Percentiles rank a stretch among this genome's conserved stretches.
Conservation (phyloP, 2,888 invertebrate genomes). For the Agrotis puta region DNA sequence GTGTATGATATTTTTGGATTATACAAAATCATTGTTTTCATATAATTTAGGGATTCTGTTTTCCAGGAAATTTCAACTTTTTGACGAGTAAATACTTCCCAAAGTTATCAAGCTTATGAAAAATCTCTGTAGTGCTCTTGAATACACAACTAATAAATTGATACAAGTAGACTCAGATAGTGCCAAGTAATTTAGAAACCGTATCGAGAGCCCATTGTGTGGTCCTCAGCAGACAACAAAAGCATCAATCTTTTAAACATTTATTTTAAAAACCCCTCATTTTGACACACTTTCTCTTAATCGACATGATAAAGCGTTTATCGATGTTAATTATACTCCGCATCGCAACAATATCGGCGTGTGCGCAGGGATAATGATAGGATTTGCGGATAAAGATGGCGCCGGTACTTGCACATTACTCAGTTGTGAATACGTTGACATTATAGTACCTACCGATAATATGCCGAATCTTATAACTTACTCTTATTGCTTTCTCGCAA, state of each 20-base stretch:
- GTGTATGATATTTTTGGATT: no score
- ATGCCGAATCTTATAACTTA: background rate
- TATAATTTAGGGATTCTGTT: no score
- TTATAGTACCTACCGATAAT: background rate
- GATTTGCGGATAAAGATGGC: constrained; percentile 57
- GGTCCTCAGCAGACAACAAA: constrained; percentile 45
- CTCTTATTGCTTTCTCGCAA: background rate
- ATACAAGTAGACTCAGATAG: background rate
- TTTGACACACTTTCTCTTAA: constrained; percentile 55
- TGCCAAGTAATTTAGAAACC: background rate
- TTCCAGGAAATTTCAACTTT: background rate
- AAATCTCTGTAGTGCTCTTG: background rate
- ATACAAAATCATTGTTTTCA: no score
- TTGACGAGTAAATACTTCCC: background rate
- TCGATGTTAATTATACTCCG: constrained; percentile 57
- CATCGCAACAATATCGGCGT: constrained; percentile 35
- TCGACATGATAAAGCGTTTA: constrained; percentile 56
- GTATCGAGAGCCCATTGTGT: constrained; percentile 33
- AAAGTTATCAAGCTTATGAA: background rate
- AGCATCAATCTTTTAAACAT: constrained; percentile 52
- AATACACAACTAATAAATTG: constrained; percentile 18
- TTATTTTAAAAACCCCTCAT: constrained; percentile 43
- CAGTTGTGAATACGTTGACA: background rate
- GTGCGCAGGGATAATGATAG: constrained; percentile 63
- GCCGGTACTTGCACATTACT: constrained; percentile 5